Evolutionary conservation across 2,888 invertebrate genomes (phyloP).

Genomic region (Drosophila meridionalis): DNA sequence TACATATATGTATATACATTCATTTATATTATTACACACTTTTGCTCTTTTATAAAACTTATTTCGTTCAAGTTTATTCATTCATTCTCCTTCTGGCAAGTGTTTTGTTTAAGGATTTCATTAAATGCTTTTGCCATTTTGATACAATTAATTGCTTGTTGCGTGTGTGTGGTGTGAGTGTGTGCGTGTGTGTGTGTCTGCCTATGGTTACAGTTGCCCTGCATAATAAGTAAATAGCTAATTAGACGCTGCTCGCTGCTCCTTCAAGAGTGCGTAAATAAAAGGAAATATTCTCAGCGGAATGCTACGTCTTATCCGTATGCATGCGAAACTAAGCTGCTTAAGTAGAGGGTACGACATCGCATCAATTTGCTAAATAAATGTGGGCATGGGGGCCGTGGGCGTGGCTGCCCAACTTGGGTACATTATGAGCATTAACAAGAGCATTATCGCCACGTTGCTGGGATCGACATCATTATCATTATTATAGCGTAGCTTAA

Average conservation of each 20-base stretch:
- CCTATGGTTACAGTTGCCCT: slow-evolving; percentile 4
- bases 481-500: slow-evolving; percentile 59
- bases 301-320: not conserved
- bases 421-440: slow-evolving; percentile 44
- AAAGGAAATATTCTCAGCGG: slow-evolving; percentile 3
- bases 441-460: slow-evolving; percentile 55
- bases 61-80: not conserved
- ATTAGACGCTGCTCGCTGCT: slow-evolving; percentile 11
- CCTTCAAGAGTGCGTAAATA: slow-evolving; percentile 1
- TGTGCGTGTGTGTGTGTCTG: not conserved
- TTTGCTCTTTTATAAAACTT: not conserved
- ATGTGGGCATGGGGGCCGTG: not conserved
- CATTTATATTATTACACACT: not conserved
- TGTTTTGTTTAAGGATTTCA: not conserved
- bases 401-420: not conserved
- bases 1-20: not conserved
- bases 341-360: slow-evolving; percentile 15
- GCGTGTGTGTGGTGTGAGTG: not conserved
- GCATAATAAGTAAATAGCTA: slow-evolving; percentile 12
- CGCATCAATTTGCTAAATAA: slow-evolving; percentile 24
- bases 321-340: slow-evolving; percentile 24
- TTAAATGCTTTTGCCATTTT: not conserved
- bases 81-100: not conserved
- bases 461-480: slow-evolving; percentile 52
- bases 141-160: slow-evolving; percentile 6